Base-by-base conservation (phyloP, 2,888 invertebrate genomes). In the Herminia tarsipennalis region DNA sequence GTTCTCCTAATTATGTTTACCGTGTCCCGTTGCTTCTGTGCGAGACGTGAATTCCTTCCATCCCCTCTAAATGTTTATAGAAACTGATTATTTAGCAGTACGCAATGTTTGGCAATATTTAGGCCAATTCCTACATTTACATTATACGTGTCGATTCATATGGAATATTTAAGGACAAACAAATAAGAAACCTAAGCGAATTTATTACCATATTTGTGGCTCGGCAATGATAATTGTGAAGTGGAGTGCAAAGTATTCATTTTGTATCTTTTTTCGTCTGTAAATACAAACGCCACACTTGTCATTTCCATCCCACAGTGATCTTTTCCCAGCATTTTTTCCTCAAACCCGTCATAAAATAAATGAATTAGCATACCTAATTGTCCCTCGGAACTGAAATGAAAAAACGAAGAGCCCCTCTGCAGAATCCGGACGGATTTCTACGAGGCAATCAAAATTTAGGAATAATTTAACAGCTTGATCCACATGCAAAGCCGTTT, bases 321-420 rank as follows among this genome's bases (percentile, higher is more conserved):
- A 81, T 78, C 75, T 83, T 82, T 75, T 71, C 65, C 70, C 48
- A 68, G 54, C 66, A 57, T 76, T 84, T 79, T 82, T 77, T 63
- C 56, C 68, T 76, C 75, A 78, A 82, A 81, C 74, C 74, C 77
- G 74, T 78, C 83, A 82, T 81, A 83, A 83, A 84, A 81, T 83
- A 83, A 85, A 81, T 80, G 83, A 84, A 89, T 89, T 87, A 88
- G 82, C 88, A 88, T 88, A 83, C 81, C 77, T 88, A 87, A 89
- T 87, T 89, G 88, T 83, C 80, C 74, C 74, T 78, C 77, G 76
- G 78, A 83, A 82, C 74, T 77, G 72, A 74, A 81, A 82, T 79
- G 65, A 83, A 84, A 86, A 86, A 84, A 81, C 72, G 73, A 78
- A 81, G 78, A 79, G 74, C 64, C 71, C 70, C 73, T 78, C 74